Evolutionary conservation across 2,797 vertebrate species (phyloP).

Genomic region (Hyperoplus immaculatus): DNA sequence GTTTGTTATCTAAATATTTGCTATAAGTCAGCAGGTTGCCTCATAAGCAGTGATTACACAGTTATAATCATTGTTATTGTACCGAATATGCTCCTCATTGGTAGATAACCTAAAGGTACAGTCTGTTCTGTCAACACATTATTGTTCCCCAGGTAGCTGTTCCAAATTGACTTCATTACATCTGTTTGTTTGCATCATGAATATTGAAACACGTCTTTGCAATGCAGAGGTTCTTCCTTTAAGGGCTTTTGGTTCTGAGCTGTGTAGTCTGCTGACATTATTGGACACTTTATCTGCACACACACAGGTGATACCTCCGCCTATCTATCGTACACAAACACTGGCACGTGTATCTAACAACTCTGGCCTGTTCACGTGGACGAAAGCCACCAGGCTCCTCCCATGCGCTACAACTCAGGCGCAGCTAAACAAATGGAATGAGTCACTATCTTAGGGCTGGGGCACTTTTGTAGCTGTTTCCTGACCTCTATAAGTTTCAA

Average conservation of each 20-base stretch:
- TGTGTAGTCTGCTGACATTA: slow-evolving; percentile 30
- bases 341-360: slow-evolving; percentile 47
- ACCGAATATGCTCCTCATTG: not conserved
- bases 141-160: not conserved
- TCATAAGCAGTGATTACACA: not conserved
- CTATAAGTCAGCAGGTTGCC: not conserved
- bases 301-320: slow-evolving; percentile 55
- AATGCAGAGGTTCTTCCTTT: not conserved
- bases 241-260: not conserved
- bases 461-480: not conserved
- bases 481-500: slow-evolving; percentile 1
- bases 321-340: slow-evolving; percentile 70
- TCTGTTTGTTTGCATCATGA: not conserved
- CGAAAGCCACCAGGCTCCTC: slow-evolving; percentile 22
- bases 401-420: slow-evolving; percentile 12
- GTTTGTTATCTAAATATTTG: slow-evolving; percentile 5
- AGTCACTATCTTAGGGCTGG: slow-evolving; percentile 12
- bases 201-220: not conserved
- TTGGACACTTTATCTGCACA: slow-evolving; percentile 64
- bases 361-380: slow-evolving; percentile 49
- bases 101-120: not conserved
- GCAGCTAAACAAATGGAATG: slow-evolving; percentile 23
- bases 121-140: not conserved
- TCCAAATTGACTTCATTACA: not conserved
- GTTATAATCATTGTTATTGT: not conserved